Evolutionary conservation across 2,888 invertebrate species (phyloP).

Genomic region (Microctonus brassicae): DNA sequence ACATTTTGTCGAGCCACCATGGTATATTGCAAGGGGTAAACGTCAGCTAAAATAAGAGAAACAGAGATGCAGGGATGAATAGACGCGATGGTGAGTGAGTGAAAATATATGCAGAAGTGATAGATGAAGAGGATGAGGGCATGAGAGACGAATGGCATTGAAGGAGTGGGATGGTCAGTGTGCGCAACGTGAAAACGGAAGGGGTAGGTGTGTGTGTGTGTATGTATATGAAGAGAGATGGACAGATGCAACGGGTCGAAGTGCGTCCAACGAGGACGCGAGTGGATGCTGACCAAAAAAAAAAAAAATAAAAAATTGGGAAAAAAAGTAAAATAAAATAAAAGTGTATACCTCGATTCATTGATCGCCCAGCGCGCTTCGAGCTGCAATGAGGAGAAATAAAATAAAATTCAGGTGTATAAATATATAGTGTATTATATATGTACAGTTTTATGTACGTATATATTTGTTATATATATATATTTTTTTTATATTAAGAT

Average conservation of each 20-base stretch:
- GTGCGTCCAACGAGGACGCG: constrained; percentile 44
- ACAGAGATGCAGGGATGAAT: constrained; percentile 31
- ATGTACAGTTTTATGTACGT: no score
- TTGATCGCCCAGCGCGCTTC: constrained; percentile 67
- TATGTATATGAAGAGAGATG: constrained; percentile 21
- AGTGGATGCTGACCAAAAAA: constrained; percentile 65
- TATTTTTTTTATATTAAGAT: no score
- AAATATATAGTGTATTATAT: no score
- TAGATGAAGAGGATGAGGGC: constrained; percentile 30
- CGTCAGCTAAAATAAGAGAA: constrained; percentile 21
- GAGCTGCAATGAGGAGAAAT: constrained; percentile 63
- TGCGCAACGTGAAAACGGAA: constrained; percentile 40
- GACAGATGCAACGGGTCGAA: constrained; percentile 42
- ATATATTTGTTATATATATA: no score
- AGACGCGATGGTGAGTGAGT: background rate
- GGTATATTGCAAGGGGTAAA: constrained; percentile 20
- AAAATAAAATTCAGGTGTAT: constrained; percentile 47
- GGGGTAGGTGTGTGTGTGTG: constrained; percentile 35
- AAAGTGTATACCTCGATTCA: constrained; percentile 65
- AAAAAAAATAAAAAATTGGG: constrained; percentile 51
- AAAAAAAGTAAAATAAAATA: constrained; percentile 41
- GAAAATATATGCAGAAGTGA: constrained; percentile 33
- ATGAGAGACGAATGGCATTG: constrained; percentile 38
- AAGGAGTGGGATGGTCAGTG: constrained; percentile 44
- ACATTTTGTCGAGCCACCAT: constrained; percentile 3